Base-by-base conservation (phyloP, 2,888 invertebrate species). In the Ctenicera cuprea region DNA sequence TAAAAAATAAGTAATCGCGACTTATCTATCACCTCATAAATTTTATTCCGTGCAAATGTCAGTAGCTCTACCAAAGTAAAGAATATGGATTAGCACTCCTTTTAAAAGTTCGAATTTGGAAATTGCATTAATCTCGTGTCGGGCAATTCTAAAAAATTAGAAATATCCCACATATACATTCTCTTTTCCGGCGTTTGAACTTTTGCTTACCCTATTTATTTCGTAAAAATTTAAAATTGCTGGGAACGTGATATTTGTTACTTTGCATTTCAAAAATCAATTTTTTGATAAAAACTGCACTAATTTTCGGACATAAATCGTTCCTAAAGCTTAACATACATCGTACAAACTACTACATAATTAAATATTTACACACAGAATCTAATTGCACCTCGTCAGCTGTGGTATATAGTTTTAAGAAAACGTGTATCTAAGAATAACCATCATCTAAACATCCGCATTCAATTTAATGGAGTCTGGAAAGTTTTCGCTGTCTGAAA, bases 391-490 rank as follows among this genome's bases (percentile, higher is more conserved):
- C 9, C 12, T 22, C 22, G 3, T 22, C 2, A 9, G 0, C 50
- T 50, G 50, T 22, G 16, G 16, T 50, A 33, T 33, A 9, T 33
- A 43, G 1, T 16, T 43, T 14, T 43, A 43, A 14, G n/a, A 14
- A 54, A 33, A 12, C n/a, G 54, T 30, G 1, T 1, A 12, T 18
- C 57, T 38, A 59, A 59, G 26, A 59, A 59, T 59, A 59, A 11
- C 14, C 16, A 11, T n/a, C 33, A 14, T 59, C 16, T 20, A 59
- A 59, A 59, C 57, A 59, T 33, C 57, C 57, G 57, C 57, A 9
- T 59, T 37, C 16, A 59, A 38, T 59, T 37, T 37, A 59, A 59
- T 37, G 16, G 12, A 11, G 57, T 59, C 37, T 54, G 54, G 54
- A 22, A 54, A 54, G 54, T 54, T 54, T 54, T n/a, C 4, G 52